These are phyloP conservation scores for Campylomormyrus tamandua DNA, from an alignment of 2,113 vertebrate genomes.

Conservation along the genomic window DNA sequence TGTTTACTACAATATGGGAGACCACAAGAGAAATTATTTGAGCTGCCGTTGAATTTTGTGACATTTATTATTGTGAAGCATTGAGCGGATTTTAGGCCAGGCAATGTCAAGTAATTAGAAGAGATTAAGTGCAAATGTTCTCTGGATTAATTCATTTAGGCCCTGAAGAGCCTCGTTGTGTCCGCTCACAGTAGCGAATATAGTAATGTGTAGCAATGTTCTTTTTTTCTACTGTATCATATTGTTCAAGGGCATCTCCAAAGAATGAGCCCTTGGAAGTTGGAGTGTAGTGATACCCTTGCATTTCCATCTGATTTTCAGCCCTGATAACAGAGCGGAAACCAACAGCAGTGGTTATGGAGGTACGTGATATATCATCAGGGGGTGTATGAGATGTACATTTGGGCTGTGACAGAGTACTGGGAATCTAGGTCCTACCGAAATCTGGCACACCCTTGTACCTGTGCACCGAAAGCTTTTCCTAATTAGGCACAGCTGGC, in stretches of 20 bases:
- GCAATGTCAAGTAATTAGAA: not conserved
- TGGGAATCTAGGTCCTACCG: not conserved
- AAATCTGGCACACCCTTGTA: not conserved
- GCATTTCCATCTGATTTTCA: not conserved
- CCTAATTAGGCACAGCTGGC: not conserved
- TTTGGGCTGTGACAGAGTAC: not conserved
- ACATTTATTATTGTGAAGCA: not conserved
- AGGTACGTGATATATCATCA: not conserved
- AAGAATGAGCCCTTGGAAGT: not conserved
- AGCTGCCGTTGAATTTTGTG: not conserved
- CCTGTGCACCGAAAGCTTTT: not conserved
- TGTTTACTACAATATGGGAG: not conserved
- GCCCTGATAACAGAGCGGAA: not conserved
- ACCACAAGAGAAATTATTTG: not conserved
- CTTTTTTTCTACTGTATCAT: not conserved
- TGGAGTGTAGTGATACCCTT: not conserved
- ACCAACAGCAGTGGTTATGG: not conserved
- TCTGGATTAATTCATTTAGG: conserved; percentile 4
- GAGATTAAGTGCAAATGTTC: conserved; percentile 1
- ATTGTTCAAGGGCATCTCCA: not conserved
- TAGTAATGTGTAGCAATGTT: not conserved
- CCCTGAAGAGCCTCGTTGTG: not conserved
- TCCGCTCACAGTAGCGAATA: not conserved
- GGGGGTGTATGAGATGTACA: not conserved
- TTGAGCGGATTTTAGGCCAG: not conserved